A percentile compares a stretch with the other conserved stretches of the same genome.
Evolutionary conservation across 2,113 vertebrate species (phyloP).

Genomic region (Uropsilus gracilis): DNA sequence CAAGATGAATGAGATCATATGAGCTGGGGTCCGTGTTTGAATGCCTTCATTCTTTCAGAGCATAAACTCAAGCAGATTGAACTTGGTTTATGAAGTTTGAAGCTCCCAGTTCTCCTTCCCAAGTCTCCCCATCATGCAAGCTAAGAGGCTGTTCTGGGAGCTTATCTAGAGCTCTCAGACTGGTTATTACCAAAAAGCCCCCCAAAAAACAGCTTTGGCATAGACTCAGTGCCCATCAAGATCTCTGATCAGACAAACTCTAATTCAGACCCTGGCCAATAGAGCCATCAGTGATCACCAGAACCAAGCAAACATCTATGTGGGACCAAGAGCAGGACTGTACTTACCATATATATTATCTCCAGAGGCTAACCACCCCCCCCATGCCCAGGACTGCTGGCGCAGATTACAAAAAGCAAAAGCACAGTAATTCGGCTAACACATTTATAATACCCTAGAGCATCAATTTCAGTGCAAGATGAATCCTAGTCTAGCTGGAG

Average conservation of each 20-base stretch:
- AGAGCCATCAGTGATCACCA: neutral
- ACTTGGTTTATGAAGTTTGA: neutral
- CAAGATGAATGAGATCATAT: neutral
- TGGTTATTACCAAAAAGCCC: neutral
- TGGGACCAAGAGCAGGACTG: neutral
- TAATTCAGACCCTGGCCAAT: neutral
- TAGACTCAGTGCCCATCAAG: neutral
- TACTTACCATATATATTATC: neutral
- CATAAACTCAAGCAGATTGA: neutral
- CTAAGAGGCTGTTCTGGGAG: neutral
- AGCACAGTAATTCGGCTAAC: slow-evolving; percentile 61
- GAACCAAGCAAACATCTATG: neutral
- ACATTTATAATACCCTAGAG: neutral
- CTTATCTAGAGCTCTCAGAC: neutral
- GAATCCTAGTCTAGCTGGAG: neutral
- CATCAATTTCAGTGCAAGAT: neutral
- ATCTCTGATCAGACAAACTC: neutral
- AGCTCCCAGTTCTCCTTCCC: neutral
- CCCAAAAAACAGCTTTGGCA: neutral
- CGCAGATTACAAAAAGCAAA: slow-evolving; percentile 43
- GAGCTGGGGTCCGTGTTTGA: neutral
- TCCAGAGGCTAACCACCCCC: neutral
- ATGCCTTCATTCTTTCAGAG: neutral
- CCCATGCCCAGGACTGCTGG: neutral
- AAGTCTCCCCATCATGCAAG: neutral